A percentile compares a stretch with the other conserved stretches of the same genome.
phyloP scores from a whole-genome alignment of 2,797 vertebrate species.

The Pogoniulus pusillus region DNA sequence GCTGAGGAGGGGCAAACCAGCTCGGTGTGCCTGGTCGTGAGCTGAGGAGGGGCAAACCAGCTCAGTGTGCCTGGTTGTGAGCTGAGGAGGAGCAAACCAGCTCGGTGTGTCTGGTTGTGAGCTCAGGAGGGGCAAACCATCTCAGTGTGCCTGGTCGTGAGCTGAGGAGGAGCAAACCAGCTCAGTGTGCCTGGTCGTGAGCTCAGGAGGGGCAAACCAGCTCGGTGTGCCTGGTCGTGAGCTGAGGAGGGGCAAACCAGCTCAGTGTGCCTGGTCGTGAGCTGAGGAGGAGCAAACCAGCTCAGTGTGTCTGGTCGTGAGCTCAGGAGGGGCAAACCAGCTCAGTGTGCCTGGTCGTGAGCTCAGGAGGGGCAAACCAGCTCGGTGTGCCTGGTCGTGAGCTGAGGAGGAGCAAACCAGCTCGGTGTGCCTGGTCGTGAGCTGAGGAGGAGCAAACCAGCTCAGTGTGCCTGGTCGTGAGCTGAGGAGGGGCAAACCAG shows the following conservation, averaged over 20 bases:
- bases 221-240: not conserved
- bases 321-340: not conserved
- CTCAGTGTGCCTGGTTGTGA: not conserved
- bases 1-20: not conserved
- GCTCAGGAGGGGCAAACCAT: not conserved
- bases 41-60: not conserved
- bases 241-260: no score
- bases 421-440: not conserved
- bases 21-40: not conserved
- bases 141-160: not conserved
- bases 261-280: no score
- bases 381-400: not conserved
- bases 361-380: not conserved
- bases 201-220: not conserved
- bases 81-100: not conserved
- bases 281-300: no score
- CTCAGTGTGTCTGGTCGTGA: no score
- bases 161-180: not conserved
- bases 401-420: not conserved
- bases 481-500: not conserved
- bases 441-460: not conserved
- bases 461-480: not conserved
- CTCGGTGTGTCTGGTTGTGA: not conserved
- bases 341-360: not conserved
- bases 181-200: not conserved